Evolutionary conservation across 2,888 invertebrate genomes (phyloP).

Genomic region (Hylaea fasciaria): DNA sequence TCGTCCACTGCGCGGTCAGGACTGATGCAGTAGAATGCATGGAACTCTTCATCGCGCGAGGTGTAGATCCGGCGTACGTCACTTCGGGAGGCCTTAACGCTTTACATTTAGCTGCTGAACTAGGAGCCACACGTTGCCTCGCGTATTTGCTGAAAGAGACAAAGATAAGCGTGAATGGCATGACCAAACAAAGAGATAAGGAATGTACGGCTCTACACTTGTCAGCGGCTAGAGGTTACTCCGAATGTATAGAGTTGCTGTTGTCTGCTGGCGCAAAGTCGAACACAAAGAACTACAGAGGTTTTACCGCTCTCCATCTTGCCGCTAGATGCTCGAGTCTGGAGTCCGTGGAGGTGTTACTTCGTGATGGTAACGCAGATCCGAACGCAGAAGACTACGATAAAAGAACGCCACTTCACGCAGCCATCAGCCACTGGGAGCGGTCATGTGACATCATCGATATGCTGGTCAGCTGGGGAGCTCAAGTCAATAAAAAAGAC

Average conservation of each 20-base stretch:
- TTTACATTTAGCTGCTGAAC: slow-evolving; percentile 91
- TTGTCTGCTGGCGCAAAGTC: slow-evolving; percentile 91
- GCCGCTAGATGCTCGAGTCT: slow-evolving; percentile 92
- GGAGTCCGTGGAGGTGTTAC: slow-evolving; percentile 91
- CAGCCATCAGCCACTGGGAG: slow-evolving; percentile 91
- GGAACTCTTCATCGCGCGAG: slow-evolving; percentile 89
- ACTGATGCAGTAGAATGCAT: slow-evolving; percentile 92
- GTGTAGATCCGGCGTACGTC: slow-evolving; percentile 90
- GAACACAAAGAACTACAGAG: slow-evolving; percentile 89
- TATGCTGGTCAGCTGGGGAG: slow-evolving; percentile 90
- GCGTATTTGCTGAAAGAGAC: slow-evolving; percentile 90
- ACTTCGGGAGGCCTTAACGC: slow-evolving; percentile 91
- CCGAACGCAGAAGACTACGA: slow-evolving; percentile 92
- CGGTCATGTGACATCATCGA: slow-evolving; percentile 92
- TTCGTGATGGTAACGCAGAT: slow-evolving; percentile 90
- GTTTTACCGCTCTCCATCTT: slow-evolving; percentile 94
- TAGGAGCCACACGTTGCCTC: slow-evolving; percentile 90
- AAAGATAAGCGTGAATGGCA: slow-evolving; percentile 88
- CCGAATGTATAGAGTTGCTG: slow-evolving; percentile 91
- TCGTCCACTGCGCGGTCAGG: slow-evolving; percentile 93
- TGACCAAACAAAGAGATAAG: slow-evolving; percentile 89
- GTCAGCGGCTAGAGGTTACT: slow-evolving; percentile 94
- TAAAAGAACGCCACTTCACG: slow-evolving; percentile 92
- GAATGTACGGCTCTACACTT: slow-evolving; percentile 92
- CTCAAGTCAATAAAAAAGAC: slow-evolving; percentile 92